Base-by-base conservation (phyloP, 2,113 vertebrate genomes). In the Oreochromis tanganicae region DNA sequence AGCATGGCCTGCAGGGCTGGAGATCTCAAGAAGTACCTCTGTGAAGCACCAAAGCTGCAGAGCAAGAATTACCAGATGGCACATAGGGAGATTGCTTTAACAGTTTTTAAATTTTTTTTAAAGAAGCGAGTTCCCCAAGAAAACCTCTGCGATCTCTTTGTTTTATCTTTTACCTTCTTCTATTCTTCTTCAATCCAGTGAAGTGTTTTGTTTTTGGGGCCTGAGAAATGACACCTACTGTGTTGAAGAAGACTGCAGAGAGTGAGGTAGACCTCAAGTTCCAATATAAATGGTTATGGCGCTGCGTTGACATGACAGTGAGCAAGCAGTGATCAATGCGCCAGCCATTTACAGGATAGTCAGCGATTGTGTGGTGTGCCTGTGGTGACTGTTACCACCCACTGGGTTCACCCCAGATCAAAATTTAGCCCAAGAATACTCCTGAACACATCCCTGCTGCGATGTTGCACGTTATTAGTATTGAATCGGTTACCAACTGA, bases 91-190 rank as follows among this genome's bases (percentile, higher is more conserved):
- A 32, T 32, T 32, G 10, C 68, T 46, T 27, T 73, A 71, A 71
- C 16, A 75, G 6, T 19, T 78, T 36, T 36, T 0, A 0, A 0
- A 1, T 0, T 3, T 9, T 57, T 63, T n/a, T 38, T 21, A 13
- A 78, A n/a, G 27, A 52, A 52, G 17, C 0, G 6, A 52, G 27
- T n/a, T 78, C 46, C 27, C 48, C 46, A 50, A 52, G 46, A 78
- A 52, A 78, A 50, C 24, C 24, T 19, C 9, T 29, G 41, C 5
- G 0, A 48, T 19, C 16, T 16, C 8, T 48, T 27, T 19, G 41
- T 75, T 46, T 73, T 46, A 46, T 75, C 9, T 48, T 48, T 75
- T 75, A 29, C 41, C 24, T n/a, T 50, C 43, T 78, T 50, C 43
- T 78, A 32, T 3, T 50, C 68, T 32, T 78, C 27, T 32, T 78